phyloP scores from a whole-genome alignment of 1,140 invertebrate genomes.

The Orius insidiosus region DNA sequence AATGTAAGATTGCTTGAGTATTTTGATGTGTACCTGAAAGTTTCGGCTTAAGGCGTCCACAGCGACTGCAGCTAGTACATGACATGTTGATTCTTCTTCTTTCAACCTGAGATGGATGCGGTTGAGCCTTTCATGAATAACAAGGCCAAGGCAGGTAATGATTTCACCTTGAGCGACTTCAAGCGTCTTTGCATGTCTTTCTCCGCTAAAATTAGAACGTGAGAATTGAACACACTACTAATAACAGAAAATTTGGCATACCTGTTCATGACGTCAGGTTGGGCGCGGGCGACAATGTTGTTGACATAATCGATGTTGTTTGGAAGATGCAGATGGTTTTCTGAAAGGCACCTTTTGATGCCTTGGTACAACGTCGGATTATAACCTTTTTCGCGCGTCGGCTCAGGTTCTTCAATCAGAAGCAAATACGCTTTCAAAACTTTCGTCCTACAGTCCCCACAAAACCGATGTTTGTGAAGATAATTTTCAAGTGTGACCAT shows the following conservation, averaged over 20 bases:
- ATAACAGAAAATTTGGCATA: too few relatives aligned
- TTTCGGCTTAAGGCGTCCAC: slow-evolving; percentile 71
- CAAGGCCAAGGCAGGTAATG: slow-evolving; percentile 78
- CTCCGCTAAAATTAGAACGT: slow-evolving; percentile 38
- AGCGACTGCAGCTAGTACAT: slow-evolving; percentile 73
- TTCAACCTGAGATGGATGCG: slow-evolving; percentile 65
- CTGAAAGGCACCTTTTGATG: slow-evolving; percentile 64
- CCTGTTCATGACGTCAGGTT: slow-evolving; percentile 65
- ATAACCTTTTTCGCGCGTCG: slow-evolving; percentile 72
- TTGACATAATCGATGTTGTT: slow-evolving; percentile 74
- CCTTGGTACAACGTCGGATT: slow-evolving; percentile 68
- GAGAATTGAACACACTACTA: slow-evolving; percentile 11
- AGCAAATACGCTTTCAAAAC: slow-evolving; percentile 72
- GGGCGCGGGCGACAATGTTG: slow-evolving; percentile 68
- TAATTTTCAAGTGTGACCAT: slow-evolving; percentile 74
- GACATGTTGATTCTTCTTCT: slow-evolving; percentile 80
- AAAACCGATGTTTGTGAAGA: slow-evolving; percentile 81
- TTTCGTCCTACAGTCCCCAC: slow-evolving; percentile 79
- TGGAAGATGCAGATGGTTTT: slow-evolving; percentile 73
- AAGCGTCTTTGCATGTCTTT: slow-evolving; percentile 82
- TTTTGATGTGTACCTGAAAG: too few relatives aligned
- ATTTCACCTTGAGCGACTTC: slow-evolving; percentile 93
- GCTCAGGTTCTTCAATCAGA: slow-evolving; percentile 66
- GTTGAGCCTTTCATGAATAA: slow-evolving; percentile 74
- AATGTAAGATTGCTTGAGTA: too few relatives aligned